Conservation (phyloP, 2,113 vertebrate genomes). For the Echinops telfairi region DNA sequence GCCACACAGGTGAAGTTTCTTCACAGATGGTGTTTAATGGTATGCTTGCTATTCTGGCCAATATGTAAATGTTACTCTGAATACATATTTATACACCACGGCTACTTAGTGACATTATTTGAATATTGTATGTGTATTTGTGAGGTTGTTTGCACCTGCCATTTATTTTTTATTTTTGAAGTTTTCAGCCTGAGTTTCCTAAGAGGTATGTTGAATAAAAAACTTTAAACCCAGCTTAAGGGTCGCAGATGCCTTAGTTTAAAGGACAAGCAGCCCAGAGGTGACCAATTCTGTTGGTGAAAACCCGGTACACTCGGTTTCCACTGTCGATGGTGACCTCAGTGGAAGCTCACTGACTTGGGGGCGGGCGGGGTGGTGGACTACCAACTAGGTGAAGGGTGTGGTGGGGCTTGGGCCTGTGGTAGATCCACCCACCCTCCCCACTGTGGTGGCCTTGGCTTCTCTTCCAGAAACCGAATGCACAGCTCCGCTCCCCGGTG, state of each 20-base stretch:
- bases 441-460: not conserved
- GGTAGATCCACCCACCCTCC: not conserved
- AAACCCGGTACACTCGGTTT: not conserved
- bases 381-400: not conserved
- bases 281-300: not conserved
- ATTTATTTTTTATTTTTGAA: slow-evolving; percentile 42
- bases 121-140: slow-evolving; percentile 80
- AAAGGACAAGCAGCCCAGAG: not conserved
- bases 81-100: slow-evolving; percentile 82
- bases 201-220: slow-evolving; percentile 70
- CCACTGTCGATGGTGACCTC: not conserved
- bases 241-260: slow-evolving; percentile 65
- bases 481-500: slow-evolving; percentile 2
- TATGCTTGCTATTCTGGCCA: slow-evolving; percentile 81
- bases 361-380: not conserved
- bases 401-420: not conserved
- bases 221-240: slow-evolving; percentile 49
- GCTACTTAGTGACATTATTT: slow-evolving; percentile 83
- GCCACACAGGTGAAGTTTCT: slow-evolving; percentile 70
- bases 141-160: slow-evolving; percentile 83
- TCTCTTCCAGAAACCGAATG: slow-evolving; percentile 63
- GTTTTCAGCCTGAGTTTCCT: slow-evolving; percentile 78
- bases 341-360: not conserved
- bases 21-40: slow-evolving; percentile 59
- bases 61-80: slow-evolving; percentile 83